phyloP scores from a whole-genome alignment of 2,797 vertebrate genomes.

The Pseudochromis fuscus region DNA sequence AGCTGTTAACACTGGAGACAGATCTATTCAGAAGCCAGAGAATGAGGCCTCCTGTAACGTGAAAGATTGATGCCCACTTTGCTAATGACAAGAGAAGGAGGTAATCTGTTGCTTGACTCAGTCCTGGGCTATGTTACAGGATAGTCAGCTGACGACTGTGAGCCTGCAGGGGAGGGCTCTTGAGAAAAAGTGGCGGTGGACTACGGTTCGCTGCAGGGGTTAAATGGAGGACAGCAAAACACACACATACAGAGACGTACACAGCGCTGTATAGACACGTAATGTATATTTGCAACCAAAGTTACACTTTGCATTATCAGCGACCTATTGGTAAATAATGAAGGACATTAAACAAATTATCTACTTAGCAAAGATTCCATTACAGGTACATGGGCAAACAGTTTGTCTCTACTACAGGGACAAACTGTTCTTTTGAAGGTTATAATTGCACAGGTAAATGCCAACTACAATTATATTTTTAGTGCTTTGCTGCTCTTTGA shows the following conservation, averaged over 20 bases:
- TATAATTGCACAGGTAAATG: conserved; percentile 43
- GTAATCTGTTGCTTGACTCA: conserved; percentile 69
- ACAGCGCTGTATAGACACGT: background rate
- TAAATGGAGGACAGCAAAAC: conserved; percentile 30
- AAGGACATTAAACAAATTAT: background rate
- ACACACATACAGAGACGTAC: too few species aligned
- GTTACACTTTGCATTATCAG: too few species aligned
- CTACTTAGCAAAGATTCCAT: background rate
- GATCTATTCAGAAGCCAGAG: conserved; percentile 81
- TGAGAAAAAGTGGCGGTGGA: conserved; percentile 37
- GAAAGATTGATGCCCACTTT: conserved; percentile 79
- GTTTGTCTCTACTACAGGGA: conserved; percentile 7
- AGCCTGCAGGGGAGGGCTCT: conserved; percentile 43
- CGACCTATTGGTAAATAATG: too few species aligned
- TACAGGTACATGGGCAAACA: too few species aligned
- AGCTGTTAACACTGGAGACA: conserved; percentile 82
- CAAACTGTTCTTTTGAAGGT: conserved; percentile 46
- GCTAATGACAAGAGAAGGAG: conserved; percentile 78
- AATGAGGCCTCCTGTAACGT: conserved; percentile 80
- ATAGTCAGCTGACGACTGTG: conserved; percentile 67
- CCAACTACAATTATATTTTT: conserved; percentile 56
- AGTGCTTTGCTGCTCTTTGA: conserved; percentile 48
- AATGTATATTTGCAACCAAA: background rate
- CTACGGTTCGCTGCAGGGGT: conserved; percentile 26
- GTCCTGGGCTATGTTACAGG: conserved; percentile 63